These are phyloP conservation scores for Argyra leucocephala DNA, from an alignment of 2,888 invertebrate genomes.

Conservation along the genomic window DNA sequence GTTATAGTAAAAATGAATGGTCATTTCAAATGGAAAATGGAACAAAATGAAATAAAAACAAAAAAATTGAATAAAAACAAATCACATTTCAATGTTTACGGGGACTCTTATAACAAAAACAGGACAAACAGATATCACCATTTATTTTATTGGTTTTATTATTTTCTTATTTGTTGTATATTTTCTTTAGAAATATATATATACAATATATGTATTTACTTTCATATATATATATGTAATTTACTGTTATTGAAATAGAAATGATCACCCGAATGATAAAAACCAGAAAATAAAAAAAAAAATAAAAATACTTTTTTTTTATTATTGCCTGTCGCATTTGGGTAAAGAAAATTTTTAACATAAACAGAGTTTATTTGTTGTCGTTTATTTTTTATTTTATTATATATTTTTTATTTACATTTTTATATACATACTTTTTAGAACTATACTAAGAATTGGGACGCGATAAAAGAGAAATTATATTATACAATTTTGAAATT, in stretches of 20 bases:
- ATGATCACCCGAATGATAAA: not conserved
- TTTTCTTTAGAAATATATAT: not conserved
- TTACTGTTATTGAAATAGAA: not conserved
- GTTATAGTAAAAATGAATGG: not conserved
- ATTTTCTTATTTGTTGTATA: not conserved
- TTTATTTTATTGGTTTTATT: not conserved
- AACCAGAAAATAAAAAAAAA: no score
- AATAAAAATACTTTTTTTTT: no score
- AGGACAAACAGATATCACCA: not conserved
- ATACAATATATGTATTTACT: not conserved
- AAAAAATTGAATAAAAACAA: not conserved
- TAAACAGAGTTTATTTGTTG: no score
- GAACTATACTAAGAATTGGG: no score
- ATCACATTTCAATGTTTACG: not conserved
- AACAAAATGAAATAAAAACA: not conserved
- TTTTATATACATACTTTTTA: no score
- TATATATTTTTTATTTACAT: no score
- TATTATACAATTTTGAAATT: no score
- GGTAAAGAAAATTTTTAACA: no score
- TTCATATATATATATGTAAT: not conserved
- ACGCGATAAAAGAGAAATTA: no score
- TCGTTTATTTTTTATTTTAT: no score
- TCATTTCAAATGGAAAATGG: not conserved
- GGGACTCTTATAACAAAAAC: not conserved
- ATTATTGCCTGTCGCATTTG: no score